Conservation (phyloP, 2,113 vertebrate species). For the Sigmodon hispidus region DNA sequence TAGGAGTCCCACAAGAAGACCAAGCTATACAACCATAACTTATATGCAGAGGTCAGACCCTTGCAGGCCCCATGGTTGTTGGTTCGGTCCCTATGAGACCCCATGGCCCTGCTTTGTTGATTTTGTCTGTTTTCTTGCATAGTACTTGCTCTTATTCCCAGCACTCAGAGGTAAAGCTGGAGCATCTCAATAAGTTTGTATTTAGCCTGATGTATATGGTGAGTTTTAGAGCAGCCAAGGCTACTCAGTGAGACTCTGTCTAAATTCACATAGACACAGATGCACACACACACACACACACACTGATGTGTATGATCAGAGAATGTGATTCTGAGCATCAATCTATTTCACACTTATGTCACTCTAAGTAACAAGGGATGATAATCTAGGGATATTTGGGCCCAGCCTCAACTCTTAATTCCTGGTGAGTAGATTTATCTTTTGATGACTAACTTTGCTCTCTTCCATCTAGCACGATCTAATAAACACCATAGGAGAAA, state of each 20-base stretch:
- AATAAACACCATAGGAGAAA: constrained; percentile 88
- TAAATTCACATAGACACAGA: neutral
- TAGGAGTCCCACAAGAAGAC: too few species aligned
- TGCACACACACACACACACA: neutral
- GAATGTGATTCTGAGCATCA: neutral
- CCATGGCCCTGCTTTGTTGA: too few species aligned
- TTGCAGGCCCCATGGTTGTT: too few species aligned
- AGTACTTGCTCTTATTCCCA: neutral
- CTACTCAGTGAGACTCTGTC: neutral
- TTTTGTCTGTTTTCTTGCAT: too few species aligned
- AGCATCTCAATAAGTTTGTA: neutral
- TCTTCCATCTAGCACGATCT: constrained; percentile 87
- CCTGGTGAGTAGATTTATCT: neutral
- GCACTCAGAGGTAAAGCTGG: neutral
- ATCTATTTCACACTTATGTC: neutral
- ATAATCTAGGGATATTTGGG: neutral
- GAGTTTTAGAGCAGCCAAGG: neutral
- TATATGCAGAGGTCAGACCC: too few species aligned
- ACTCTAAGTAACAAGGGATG: constrained; percentile 6
- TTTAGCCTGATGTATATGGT: neutral
- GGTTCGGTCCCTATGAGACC: too few species aligned
- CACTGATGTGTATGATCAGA: neutral
- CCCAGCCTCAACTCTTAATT: neutral
- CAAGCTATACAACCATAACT: too few species aligned
- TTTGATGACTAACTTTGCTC: constrained; percentile 35